Evolutionary conservation across 2,888 invertebrate species (phyloP), one percentile per base, ranked within the genome.

Genomic region (Dastarcus helophoroides): DNA sequence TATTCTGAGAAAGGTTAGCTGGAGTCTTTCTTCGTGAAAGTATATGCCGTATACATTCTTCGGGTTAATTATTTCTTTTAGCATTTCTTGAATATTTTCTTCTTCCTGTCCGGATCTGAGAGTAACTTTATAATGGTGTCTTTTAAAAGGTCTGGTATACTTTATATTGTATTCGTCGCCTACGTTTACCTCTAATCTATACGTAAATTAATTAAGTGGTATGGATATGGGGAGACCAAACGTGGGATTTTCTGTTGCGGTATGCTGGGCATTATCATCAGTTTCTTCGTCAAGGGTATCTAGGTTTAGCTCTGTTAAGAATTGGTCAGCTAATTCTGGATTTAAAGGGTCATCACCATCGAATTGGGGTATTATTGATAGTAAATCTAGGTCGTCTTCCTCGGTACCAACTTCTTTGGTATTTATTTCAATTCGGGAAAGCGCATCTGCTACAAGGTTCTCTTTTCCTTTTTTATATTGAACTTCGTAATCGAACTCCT

Each of bases 191-290:
- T 26, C 30, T 15, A 37, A 30, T 26, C 39, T 26, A 21, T 37
- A 32, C 4, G 19, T 16, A 5, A 26, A 31, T 15, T 31, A 19
- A 31, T 41, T 39, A n/a, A 38, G 4, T 2, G 41, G 31, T 24
- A 38, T 34, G 1, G 41, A 38, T 13, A 41, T 41, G 2, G 37
- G 37, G n/a, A 39, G n/a, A 6, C 36, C n/a, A n/a, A n/a, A n/a
- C n/a, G n/a, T n/a, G 8, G 33, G 34, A 14, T 30, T 23, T 28
- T 38, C 34, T 6, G 14, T 28, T 14, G 33, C 31, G 6, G 36
- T 37, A 12, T 41, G 35, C 13, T 29, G 26, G 4, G 35, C 37
- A 17, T 23, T 25, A n/a, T 34, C 26, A n/a, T n/a, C n/a, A n/a
- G n/a, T n/a, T n/a, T n/a, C n/a, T n/a, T n/a, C n/a, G n/a, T n/a